Base-by-base conservation (phyloP, 2,113 vertebrate genomes). In the Collichthys lucidus region DNA sequence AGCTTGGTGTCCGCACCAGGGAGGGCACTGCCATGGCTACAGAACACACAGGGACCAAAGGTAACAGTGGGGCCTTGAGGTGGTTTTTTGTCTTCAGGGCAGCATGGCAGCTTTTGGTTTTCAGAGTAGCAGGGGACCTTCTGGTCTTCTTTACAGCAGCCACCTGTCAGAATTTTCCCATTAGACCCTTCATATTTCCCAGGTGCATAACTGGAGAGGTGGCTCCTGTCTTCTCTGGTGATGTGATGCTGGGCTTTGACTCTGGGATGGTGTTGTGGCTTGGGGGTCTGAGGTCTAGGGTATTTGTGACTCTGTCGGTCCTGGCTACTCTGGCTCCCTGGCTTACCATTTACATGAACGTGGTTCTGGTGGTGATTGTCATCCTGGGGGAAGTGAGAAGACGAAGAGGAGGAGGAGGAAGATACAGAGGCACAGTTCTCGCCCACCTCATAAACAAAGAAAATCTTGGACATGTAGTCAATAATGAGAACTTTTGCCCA, bases 401-500 rank as follows among this genome's bases (percentile, higher is more conserved):
- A 85, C 0, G 85, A 76, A 26, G 84, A 61, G 22, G 82, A 40
- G 19, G 80, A 65, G 19, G 80, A 65, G 62, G 86, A 73, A 29
- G 88, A 82, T 0, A 85, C 53, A 9, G 92, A 90, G 3, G 96
- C 94, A 68, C 97, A 99, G 89, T 96, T 98, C 92, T 99, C 98
- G 0, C 98, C 98, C n/a, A 99, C 96, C 0, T 99, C 98, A 0
- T 99, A 98, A 63, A 99, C 98, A 81, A 97, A 97, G 84, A 97
- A 96, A 53, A 98, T 96, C 94, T 96, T 97, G 81, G 98, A 97
- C 98, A 99, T 99, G 90, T 99, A 98, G 88, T 97, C 97, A 81
- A 99, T 94, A 90, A 99, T 97, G 88, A 99, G 92, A 65, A 99
- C 96, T 77, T 96, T 96, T 26, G 98, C 98, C 98, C 98, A 99